phyloP scores from a whole-genome alignment of 2,888 invertebrate species.

The Sinohyriopsis cumingii region DNA sequence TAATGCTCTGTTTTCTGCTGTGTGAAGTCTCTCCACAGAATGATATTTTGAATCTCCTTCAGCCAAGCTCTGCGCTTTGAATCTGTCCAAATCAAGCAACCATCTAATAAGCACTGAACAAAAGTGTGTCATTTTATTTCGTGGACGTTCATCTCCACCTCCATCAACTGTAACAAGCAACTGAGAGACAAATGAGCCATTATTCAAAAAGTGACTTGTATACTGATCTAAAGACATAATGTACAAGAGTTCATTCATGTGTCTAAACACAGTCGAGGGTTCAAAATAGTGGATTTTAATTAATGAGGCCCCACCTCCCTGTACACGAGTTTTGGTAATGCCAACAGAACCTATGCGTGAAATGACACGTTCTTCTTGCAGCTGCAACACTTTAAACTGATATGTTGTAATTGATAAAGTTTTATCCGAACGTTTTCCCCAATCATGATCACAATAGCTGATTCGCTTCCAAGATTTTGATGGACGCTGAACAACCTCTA shows the following conservation, averaged over 20 bases:
- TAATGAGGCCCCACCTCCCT: too few relatives aligned
- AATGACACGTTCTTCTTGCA: too few relatives aligned
- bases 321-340: too few relatives aligned
- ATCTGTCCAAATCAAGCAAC: conserved; percentile 14
- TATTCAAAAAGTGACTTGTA: neutral
- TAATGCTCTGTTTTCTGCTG: conserved; percentile 13
- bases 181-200: conserved; percentile 7
- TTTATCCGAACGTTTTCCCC: too few relatives aligned
- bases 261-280: neutral
- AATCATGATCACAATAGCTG: too few relatives aligned
- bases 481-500: too few relatives aligned
- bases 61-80: too few relatives aligned
- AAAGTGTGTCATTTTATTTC: conserved; percentile 11
- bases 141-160: conserved; percentile 9
- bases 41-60: conserved; percentile 15
- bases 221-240: conserved; percentile 2
- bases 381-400: too few relatives aligned
- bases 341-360: too few relatives aligned
- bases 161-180: conserved; percentile 10
- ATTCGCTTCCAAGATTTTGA: too few relatives aligned
- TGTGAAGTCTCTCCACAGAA: conserved; percentile 16
- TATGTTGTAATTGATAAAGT: too few relatives aligned
- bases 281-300: too few relatives aligned
- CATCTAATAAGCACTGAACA: conserved; percentile 4
- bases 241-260: conserved; percentile 7